phyloP scores from a whole-genome alignment of 1,140 invertebrate species.

The Phocides pigmalion region DNA sequence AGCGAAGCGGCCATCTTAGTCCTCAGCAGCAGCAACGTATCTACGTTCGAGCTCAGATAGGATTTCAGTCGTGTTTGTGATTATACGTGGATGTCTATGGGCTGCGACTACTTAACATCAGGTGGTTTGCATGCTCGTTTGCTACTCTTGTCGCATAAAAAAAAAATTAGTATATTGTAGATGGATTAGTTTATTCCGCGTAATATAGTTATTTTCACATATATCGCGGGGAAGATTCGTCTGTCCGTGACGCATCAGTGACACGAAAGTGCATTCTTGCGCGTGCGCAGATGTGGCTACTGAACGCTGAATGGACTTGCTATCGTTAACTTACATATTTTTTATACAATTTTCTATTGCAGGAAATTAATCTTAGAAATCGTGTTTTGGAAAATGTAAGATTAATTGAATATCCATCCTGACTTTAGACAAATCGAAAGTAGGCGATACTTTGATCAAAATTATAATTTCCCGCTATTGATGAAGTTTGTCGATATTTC shows the following conservation, averaged over 20 bases:
- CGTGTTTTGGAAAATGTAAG: background rate
- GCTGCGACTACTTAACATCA: no score
- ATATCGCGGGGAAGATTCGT: slow-evolving; percentile 41
- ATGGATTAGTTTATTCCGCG: slow-evolving; percentile 31
- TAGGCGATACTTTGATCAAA: background rate
- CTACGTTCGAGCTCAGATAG: no score
- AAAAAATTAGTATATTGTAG: background rate
- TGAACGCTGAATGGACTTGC: slow-evolving; percentile 21
- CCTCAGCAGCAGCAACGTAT: no score
- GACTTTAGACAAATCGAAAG: background rate
- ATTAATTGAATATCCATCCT: background rate
- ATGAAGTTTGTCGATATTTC: no score
- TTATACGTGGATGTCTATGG: no score
- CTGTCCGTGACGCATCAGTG: slow-evolving; percentile 60
- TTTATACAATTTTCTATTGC: slow-evolving; percentile 27
- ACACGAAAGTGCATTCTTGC: slow-evolving; percentile 67
- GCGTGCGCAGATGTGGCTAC: slow-evolving; percentile 40
- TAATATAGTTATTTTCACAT: slow-evolving; percentile 42
- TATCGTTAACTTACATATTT: slow-evolving; percentile 31
- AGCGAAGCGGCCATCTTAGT: no score
- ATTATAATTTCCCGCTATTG: no score
- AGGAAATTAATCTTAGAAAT: slow-evolving; percentile 22
- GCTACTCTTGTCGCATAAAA: no score
- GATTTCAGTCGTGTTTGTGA: no score
- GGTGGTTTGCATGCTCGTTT: no score